Evolutionary conservation across 2,113 vertebrate species (phyloP).

Genomic region (Xiphophorus hellerii): DNA sequence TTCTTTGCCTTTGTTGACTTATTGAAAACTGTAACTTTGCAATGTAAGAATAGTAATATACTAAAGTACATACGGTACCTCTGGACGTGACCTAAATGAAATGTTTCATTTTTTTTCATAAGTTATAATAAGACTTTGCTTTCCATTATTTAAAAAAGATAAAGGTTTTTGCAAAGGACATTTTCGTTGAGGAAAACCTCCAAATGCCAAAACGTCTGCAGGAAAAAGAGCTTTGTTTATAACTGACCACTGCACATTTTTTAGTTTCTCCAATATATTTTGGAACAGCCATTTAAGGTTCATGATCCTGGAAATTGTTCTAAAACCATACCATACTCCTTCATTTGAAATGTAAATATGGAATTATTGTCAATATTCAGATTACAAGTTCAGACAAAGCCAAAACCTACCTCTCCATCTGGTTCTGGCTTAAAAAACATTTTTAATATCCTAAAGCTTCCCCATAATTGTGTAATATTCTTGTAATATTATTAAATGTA

Average conservation of each 20-base stretch:
- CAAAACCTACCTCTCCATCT: neutral
- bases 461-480: neutral
- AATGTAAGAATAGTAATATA: too few relatives aligned
- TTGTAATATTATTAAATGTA: neutral
- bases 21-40: too few relatives aligned
- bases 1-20: too few relatives aligned
- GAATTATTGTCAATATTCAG: slow-evolving; percentile 11
- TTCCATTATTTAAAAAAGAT: neutral
- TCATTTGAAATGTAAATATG: slow-evolving; percentile 38
- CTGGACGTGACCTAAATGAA: too few relatives aligned
- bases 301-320: slow-evolving; percentile 1
- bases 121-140: neutral
- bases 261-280: slow-evolving; percentile 11
- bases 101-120: neutral
- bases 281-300: slow-evolving; percentile 17
- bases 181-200: slow-evolving; percentile 10
- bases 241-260: slow-evolving; percentile 29
- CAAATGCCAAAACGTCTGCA: slow-evolving; percentile 8
- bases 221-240: slow-evolving; percentile 22
- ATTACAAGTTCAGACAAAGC: neutral
- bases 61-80: too few relatives aligned
- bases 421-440: neutral
- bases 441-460: neutral
- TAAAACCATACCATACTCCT: neutral
- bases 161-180: neutral